phyloP scores from a whole-genome alignment of 1,140 invertebrate species.

The Wasmannia auropunctata region DNA sequence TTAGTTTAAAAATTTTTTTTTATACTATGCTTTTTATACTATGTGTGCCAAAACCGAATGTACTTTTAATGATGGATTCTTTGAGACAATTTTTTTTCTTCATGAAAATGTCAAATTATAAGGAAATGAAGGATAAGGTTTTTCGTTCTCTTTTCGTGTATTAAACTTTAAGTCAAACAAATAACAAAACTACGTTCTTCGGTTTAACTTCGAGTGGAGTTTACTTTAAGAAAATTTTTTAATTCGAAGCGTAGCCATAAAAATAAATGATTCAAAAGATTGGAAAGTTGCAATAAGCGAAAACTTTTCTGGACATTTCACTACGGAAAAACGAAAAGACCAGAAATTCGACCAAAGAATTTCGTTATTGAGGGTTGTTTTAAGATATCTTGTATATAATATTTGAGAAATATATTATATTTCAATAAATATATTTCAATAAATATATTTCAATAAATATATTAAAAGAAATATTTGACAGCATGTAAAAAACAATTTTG shows the following conservation, averaged over 20 bases:
- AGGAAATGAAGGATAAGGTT: not conserved
- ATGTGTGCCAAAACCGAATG: not conserved
- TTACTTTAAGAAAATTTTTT: constrained; percentile 2
- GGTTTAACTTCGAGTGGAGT: not conserved
- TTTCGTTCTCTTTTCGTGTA: too few species aligned
- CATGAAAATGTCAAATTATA: not conserved
- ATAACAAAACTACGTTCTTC: not conserved
- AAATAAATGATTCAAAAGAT: constrained; percentile 20
- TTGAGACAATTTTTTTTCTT: not conserved
- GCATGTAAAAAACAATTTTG: not conserved
- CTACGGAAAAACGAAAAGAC: not conserved
- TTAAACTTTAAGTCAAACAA: not conserved
- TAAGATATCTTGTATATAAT: not conserved
- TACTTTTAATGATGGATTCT: not conserved
- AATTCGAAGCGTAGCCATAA: not conserved
- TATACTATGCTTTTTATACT: not conserved
- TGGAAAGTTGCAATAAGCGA: not conserved
- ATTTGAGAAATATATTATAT: not conserved
- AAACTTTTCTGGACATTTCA: not conserved
- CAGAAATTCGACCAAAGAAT: not conserved
- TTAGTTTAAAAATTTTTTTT: not conserved
- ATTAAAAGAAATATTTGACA: not conserved
- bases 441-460: too few species aligned
- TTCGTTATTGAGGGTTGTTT: not conserved
- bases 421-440: not conserved